Base-by-base conservation (phyloP, 2,888 invertebrate genomes). In the Pristionchus maxplancki region DNA sequence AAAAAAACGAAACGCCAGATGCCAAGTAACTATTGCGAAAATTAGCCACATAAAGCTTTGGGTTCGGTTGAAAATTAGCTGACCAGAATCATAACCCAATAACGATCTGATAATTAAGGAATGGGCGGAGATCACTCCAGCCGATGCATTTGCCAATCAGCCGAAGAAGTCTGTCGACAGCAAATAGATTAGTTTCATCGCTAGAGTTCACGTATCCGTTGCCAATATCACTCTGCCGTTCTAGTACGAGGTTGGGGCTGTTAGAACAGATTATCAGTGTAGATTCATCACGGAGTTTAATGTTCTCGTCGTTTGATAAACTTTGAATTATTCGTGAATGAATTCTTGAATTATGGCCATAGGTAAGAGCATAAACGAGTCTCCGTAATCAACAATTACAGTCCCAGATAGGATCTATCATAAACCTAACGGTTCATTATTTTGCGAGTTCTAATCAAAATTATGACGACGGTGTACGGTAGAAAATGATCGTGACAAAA, bases 131-230 rank as follows among this genome's bases (percentile, higher is more conserved):
- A 20, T 48, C 9, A 48, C 78, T 1, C 78, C 78, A 4, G 34
- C 78, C 1, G 78, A 78, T 11, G 17, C 78, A 13, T 78, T 78
- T 48, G 24, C 78, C n/a, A 78, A 15, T 48, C 78, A 44, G 28
- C 78, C 44, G 17, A 78, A 78, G 78, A 78, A 78, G 24, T 78
- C 78, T n/a, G 78, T 78, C 17, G 78, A 78, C 15, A 78, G n/a
- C 13, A 78, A 78, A 78, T 15, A 20, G 78, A 44, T 24, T 44
- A 8, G 13, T 64, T 11, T 31, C 58, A 24, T 8, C 4, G 13
- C 31, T 28, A 31, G 31, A 64, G 8, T 31, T 64, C 64, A 28
- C 11, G 8, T 31, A 64, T 64, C 64, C 11, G 9, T 44, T 17
- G 15, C 44, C 15, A 78, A 78, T 44, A 78, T 44, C 44, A 78